phyloP scores from a whole-genome alignment of 2,113 vertebrate genomes.

The Symphodus melops region DNA sequence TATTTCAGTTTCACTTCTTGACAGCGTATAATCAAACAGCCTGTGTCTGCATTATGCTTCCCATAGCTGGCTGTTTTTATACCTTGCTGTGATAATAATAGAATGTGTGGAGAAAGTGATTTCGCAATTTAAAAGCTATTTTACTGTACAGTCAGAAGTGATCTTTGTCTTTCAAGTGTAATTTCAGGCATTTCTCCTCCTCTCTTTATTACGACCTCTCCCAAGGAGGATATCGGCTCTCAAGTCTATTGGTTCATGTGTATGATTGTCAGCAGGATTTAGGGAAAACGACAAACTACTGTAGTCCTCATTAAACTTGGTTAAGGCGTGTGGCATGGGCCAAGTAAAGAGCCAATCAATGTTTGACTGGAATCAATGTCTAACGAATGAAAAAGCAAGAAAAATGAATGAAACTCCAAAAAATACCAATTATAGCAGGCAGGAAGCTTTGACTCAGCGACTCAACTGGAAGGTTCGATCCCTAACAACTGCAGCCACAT shows the following conservation, averaged over 20 bases:
- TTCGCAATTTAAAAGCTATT: slow-evolving; percentile 20
- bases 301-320: background rate
- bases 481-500: no score
- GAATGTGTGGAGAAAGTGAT: background rate
- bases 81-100: slow-evolving; percentile 29
- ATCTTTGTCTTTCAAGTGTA: slow-evolving; percentile 2
- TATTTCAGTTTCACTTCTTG: slow-evolving; percentile 51
- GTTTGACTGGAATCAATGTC: no score
- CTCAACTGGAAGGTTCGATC: no score
- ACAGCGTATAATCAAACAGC: slow-evolving; percentile 57
- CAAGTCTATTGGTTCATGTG: background rate
- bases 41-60: slow-evolving; percentile 14
- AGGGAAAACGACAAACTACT: background rate
- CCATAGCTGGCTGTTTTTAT: slow-evolving; percentile 42
- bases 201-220: background rate
- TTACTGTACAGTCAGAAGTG: slow-evolving; percentile 34
- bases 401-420: no score
- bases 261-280: no score
- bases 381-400: no score
- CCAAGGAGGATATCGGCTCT: background rate
- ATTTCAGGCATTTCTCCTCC: slow-evolving; percentile 5
- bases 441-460: no score
- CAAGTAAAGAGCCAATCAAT: background rate
- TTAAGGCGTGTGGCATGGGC: background rate
- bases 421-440: no score